Conservation (phyloP, 2,113 vertebrate genomes). For the human region DNA sequence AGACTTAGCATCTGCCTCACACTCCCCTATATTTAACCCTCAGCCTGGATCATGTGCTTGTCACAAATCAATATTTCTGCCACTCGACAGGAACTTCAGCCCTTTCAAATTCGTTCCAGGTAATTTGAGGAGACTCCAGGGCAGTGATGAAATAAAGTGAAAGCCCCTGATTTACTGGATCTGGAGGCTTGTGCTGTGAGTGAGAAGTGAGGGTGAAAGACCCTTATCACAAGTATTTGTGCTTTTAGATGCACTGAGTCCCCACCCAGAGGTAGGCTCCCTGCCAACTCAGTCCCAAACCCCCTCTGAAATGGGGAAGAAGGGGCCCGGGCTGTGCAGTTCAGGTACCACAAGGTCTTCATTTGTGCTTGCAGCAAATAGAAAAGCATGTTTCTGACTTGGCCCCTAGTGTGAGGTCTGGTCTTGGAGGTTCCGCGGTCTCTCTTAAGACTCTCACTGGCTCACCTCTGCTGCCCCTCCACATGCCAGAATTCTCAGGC, state of each 20-base stretch:
- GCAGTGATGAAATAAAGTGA: conserved; percentile 10
- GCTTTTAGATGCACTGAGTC: neutral
- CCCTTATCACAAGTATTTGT: neutral
- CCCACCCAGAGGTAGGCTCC: neutral
- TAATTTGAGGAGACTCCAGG: neutral
- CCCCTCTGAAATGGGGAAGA: neutral
- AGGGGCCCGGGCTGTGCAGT: neutral
- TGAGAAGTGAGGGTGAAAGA: neutral
- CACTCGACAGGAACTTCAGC: neutral
- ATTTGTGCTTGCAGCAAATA: neutral
- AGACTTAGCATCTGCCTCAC: neutral
- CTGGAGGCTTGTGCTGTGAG: neutral
- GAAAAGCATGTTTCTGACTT: neutral
- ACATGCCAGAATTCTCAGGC: neutral
- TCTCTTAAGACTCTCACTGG: neutral
- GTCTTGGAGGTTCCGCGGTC: fast-evolving
- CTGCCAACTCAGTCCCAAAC: neutral
- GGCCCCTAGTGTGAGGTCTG: neutral
- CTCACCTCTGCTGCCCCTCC: neutral
- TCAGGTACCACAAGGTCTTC: neutral
- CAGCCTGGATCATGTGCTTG: neutral
- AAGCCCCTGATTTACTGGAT: neutral
- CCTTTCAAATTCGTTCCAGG: conserved; percentile 26
- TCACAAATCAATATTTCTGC: neutral
- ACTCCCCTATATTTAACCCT: neutral